Percentiles rank a stretch among this genome's conserved stretches.
Conservation (phyloP, 2,797 vertebrate genomes). For the Sorex maritimensis region DNA sequence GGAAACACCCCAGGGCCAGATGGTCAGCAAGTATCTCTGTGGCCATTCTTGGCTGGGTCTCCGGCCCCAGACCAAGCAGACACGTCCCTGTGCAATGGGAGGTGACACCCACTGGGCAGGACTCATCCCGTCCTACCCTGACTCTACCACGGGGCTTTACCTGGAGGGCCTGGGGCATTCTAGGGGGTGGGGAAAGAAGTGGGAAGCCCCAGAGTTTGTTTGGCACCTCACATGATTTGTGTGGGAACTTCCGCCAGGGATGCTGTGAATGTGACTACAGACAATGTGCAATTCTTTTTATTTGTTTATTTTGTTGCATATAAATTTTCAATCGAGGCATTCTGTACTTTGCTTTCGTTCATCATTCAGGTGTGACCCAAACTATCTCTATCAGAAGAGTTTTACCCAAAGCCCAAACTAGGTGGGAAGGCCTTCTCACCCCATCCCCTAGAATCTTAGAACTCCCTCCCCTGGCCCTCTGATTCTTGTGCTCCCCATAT, state of each 20-base stretch:
- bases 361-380: neutral
- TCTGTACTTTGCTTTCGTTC: neutral
- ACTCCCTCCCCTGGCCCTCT: neutral
- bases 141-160: neutral
- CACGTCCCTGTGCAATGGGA: neutral
- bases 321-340: too few species aligned
- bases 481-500: neutral
- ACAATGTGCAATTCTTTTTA: too few species aligned
- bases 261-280: too few species aligned
- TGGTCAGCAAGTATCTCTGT: neutral
- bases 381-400: neutral
- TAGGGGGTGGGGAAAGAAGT: neutral
- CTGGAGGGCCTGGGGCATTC: neutral
- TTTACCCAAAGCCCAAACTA: neutral
- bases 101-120: neutral
- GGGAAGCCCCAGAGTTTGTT: too few species aligned
- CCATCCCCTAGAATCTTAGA: too few species aligned
- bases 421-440: neutral
- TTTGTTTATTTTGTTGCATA: too few species aligned
- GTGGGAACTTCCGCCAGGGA: too few species aligned
- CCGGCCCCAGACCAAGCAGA: neutral
- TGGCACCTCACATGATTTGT: neutral
- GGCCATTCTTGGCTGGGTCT: neutral
- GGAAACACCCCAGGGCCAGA: neutral
- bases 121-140: too few species aligned